Percentiles rank a stretch among this genome's conserved stretches.
Conservation (phyloP, 1,140 invertebrate species). For the Pentalonia nigronervosa region DNA sequence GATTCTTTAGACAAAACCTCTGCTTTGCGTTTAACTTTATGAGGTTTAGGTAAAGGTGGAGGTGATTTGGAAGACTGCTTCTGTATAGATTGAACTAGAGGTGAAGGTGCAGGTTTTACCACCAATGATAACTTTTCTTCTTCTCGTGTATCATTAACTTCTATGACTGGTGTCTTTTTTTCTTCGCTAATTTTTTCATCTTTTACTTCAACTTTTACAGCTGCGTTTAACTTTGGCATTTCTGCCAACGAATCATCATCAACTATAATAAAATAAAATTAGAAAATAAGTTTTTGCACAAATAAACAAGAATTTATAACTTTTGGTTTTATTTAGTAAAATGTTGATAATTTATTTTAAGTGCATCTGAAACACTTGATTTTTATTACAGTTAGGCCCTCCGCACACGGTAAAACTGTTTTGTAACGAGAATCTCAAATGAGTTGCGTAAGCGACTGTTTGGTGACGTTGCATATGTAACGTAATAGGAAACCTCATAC, state of each 20-base stretch:
- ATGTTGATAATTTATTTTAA: background rate
- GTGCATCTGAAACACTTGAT: background rate
- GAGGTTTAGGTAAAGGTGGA: conserved; percentile 61
- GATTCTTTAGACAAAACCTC: conserved; percentile 82
- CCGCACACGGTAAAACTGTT: too few species aligned
- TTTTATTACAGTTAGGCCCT: background rate
- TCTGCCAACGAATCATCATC: conserved; percentile 48
- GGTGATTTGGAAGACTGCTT: conserved; percentile 50
- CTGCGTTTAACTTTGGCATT: conserved; percentile 54
- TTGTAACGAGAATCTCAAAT: too few species aligned
- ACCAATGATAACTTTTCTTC: conserved; percentile 61
- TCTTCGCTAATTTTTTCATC: conserved; percentile 47
- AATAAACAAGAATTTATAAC: background rate
- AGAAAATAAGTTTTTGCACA: background rate
- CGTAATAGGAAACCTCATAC: too few species aligned
- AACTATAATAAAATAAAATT: background rate
- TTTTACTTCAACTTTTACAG: conserved; percentile 14
- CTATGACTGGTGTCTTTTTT: conserved; percentile 64
- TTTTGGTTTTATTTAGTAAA: background rate
- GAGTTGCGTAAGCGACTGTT: too few species aligned
- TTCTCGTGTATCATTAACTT: conserved; percentile 66
- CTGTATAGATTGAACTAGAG: background rate
- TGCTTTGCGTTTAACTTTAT: conserved; percentile 81
- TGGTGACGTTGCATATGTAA: too few species aligned
- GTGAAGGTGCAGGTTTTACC: background rate